Evolutionary conservation across 2,888 invertebrate species (phyloP).

Genomic region (Epistrophe eligans): DNA sequence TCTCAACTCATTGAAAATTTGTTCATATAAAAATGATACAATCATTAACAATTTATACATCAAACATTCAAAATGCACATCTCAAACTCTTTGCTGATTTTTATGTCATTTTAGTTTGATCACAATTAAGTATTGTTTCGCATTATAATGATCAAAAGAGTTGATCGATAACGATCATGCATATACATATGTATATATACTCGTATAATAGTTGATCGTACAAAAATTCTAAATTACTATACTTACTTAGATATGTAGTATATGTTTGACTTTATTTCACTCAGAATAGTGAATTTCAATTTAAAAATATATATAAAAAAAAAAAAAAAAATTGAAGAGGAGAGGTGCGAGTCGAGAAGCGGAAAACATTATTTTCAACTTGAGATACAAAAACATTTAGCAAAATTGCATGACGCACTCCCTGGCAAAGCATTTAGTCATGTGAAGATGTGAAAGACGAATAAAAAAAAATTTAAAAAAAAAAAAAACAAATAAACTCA

Average conservation of each 20-base stretch:
- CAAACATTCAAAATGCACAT: neutral
- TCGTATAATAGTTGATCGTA: conserved; percentile 20
- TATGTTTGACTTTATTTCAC: conserved; percentile 39
- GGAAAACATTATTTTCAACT: conserved; percentile 43
- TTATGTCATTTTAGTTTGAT: conserved; percentile 49
- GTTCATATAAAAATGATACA: conserved; percentile 3
- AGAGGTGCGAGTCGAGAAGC: conserved; percentile 5
- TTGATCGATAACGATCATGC: conserved; percentile 67
- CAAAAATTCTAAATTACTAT: conserved; percentile 58
- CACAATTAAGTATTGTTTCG: conserved; percentile 29
- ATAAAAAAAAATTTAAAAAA: conserved; percentile 15
- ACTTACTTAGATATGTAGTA: no score
- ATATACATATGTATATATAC: neutral
- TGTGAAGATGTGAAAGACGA: conserved; percentile 47
- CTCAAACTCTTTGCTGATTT: conserved; percentile 9
- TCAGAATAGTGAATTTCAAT: conserved; percentile 63
- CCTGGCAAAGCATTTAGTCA: conserved; percentile 63
- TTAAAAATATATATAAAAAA: conserved; percentile 38
- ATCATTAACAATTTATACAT: neutral
- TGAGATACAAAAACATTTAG: conserved; percentile 43
- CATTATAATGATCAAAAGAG: conserved; percentile 51
- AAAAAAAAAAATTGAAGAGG: conserved; percentile 43
- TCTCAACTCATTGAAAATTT: neutral
- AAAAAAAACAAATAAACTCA: conserved; percentile 8
- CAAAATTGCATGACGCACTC: conserved; percentile 73